Percentiles rank a stretch among this genome's conserved stretches.
Evolutionary conservation across 2,113 vertebrate species (phyloP).

Genomic region (Geococcyx californianus): DNA sequence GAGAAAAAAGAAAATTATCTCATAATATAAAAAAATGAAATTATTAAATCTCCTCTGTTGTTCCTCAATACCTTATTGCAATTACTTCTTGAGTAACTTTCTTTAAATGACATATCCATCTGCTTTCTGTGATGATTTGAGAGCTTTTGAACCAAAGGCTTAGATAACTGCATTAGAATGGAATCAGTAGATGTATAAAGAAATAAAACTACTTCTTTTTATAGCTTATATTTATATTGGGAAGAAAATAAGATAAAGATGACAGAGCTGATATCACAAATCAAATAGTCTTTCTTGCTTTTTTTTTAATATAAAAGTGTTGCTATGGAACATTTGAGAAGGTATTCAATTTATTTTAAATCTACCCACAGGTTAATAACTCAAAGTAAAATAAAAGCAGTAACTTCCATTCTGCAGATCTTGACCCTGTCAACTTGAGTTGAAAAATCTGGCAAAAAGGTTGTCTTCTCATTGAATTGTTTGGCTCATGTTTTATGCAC

Average conservation of each 20-base stretch:
- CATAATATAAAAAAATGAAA: neutral
- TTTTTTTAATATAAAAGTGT: neutral
- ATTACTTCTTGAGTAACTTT: neutral
- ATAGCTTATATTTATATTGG: neutral
- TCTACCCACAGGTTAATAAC: neutral
- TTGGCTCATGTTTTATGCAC: conserved; percentile 49
- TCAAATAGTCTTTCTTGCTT: neutral
- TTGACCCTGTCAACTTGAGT: conserved; percentile 18
- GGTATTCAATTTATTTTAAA: neutral
- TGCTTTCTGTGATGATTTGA: neutral
- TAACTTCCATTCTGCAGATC: neutral
- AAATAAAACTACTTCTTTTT: neutral
- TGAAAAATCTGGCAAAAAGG: conserved; percentile 17
- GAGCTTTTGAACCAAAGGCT: neutral
- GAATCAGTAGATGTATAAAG: neutral
- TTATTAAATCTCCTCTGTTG: neutral
- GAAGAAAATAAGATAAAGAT: neutral
- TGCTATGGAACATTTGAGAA: neutral
- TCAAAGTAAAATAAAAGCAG: neutral
- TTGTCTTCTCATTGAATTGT: conserved; percentile 6
- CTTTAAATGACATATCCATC: neutral
- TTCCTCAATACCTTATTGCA: neutral
- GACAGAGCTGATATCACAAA: neutral
- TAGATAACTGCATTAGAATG: neutral
- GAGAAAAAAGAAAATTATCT: neutral